Conservation (phyloP, 2,888 invertebrate genomes). For the Sericinus montela region DNA sequence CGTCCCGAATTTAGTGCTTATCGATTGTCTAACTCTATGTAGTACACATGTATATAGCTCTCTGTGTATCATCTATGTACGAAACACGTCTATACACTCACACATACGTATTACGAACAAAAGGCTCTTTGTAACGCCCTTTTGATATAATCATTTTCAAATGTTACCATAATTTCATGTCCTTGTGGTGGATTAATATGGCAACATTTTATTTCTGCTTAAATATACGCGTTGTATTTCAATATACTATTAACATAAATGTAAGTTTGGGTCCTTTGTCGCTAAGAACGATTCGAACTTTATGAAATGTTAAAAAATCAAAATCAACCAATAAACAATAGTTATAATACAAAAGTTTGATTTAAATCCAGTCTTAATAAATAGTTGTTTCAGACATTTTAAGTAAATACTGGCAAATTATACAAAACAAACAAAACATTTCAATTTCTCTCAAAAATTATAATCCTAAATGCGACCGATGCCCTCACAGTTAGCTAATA, state of each 20-base stretch:
- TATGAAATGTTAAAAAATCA: too few species aligned
- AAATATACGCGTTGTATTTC: not conserved
- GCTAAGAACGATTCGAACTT: too few species aligned
- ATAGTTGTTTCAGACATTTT: not conserved
- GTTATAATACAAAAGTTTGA: too few species aligned
- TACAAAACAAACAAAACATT: too few species aligned
- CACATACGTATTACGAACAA: not conserved
- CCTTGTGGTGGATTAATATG: conserved; percentile 4
- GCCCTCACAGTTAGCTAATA: conserved; percentile 8
- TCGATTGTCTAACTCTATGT: conserved; percentile 14
- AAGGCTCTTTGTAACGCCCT: conserved; percentile 4
- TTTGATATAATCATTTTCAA: conserved; percentile 3
- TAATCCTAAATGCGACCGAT: conserved; percentile 5
- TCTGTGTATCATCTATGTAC: not conserved
- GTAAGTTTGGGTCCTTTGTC: too few species aligned
- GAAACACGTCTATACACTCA: conserved; percentile 1
- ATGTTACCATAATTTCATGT: not conserved
- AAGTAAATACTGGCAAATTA: too few species aligned
- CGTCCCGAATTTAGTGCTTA: conserved; percentile 18
- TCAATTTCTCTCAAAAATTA: not conserved
- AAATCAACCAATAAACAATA: too few species aligned
- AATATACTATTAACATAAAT: too few species aligned
- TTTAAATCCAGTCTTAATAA: too few species aligned
- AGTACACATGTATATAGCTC: not conserved
- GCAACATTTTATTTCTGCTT: not conserved